phyloP scores from a whole-genome alignment of 2,888 invertebrate genomes.

The Cotesia congregata region DNA sequence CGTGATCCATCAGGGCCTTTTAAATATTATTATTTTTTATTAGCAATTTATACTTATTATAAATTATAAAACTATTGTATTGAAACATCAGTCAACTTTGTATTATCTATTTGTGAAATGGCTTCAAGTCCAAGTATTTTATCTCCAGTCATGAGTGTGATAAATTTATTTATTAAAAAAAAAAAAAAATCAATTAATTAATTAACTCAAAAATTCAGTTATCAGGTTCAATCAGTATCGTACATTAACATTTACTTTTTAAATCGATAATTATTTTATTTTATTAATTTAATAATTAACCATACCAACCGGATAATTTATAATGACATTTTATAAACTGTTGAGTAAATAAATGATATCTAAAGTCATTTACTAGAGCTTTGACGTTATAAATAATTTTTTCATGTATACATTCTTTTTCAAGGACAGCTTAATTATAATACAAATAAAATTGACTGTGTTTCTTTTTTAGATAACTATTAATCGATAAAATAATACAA shows the following conservation, averaged over 20 bases:
- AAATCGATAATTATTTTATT: too few species aligned
- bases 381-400: constrained; percentile 3
- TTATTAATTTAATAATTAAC: too few species aligned
- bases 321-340: too few species aligned
- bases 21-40: constrained; percentile 21
- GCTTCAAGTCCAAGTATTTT: not conserved
- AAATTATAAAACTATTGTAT: not conserved
- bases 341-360: not conserved
- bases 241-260: too few species aligned
- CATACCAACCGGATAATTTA: too few species aligned
- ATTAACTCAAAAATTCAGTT: too few species aligned
- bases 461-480: not conserved
- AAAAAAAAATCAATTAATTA: not conserved
- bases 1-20: constrained; percentile 77
- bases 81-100: too few species aligned
- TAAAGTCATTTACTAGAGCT: not conserved
- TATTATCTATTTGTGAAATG: too few species aligned
- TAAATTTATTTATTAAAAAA: not conserved
- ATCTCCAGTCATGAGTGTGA: not conserved
- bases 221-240: too few species aligned
- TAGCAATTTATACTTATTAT: not conserved
- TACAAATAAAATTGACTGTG: not conserved
- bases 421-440: not conserved
- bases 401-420: not conserved
- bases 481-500: constrained; percentile 2